Evolutionary conservation across 2,888 invertebrate genomes (phyloP), one percentile per base, ranked within the genome.

Genomic region (Tortrix viridana): DNA sequence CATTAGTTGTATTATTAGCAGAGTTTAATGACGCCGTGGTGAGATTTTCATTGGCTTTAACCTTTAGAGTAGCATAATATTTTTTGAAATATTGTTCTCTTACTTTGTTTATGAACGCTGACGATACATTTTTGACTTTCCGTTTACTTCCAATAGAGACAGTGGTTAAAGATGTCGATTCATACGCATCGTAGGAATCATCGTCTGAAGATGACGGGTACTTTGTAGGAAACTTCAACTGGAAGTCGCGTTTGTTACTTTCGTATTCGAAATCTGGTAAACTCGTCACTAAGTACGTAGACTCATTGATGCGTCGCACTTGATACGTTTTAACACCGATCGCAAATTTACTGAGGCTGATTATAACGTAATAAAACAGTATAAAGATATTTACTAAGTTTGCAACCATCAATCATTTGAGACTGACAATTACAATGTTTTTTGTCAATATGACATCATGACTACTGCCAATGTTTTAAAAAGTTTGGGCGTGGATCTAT

Each of bases 21-120:
- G 22, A 16, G 50, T 37, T 16, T 22, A 72, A 9, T 60, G 52
- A 18, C 69, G 66, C 0, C 67, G 2, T 41, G 70, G 50, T 44
- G 6, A 26, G 5, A 22, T 64, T 69, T 18, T 26, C 48, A 22
- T 63, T 71, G 5, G 73, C 26, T 60, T 74, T 83, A 12, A 12
- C 3, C 54, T 71, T 78, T 55, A 76, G 67, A 1, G 74, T 79
- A 1, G 78, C 64, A 54, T 77, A 86, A 50, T 77, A 79, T 16
- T 74, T 72, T 41, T 71, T 77, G 65, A 91, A 91, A 68, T 90
- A 91, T 61, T 81, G 80, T 46, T 86, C 79, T 57, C 91, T 82
- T 0, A 80, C 81, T 67, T 81, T 81, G 23, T 82, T 79, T 54
- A 91, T 89, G 5, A 76, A 66, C 16, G 74, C 69, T 0, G 76